Conservation (phyloP, 2,797 vertebrate genomes). For the Gadopsis marmoratus region DNA sequence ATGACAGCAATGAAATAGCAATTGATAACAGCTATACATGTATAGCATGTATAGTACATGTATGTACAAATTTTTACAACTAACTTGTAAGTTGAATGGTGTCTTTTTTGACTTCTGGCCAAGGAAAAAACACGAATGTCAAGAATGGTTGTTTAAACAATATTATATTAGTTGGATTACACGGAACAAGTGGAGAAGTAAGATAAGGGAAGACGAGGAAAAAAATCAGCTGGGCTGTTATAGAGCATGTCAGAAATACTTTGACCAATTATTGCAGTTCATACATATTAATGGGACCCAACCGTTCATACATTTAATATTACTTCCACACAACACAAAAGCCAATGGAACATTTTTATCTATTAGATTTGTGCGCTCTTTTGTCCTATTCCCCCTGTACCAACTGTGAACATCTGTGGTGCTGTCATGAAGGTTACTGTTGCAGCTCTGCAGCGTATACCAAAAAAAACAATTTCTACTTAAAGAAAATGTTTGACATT, state of each 20-base stretch:
- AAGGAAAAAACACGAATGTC: background rate
- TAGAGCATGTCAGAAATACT: background rate
- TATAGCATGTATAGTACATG: too few species aligned
- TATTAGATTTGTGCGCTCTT: too few species aligned
- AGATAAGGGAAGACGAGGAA: background rate
- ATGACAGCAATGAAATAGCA: background rate
- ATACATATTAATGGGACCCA: background rate
- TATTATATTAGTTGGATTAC: background rate
- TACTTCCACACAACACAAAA: too few species aligned
- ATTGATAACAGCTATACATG: background rate
- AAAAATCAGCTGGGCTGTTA: too few species aligned
- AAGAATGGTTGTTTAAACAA: background rate
- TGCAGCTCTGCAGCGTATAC: too few species aligned
- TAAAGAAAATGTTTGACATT: too few species aligned
- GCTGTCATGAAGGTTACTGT: too few species aligned
- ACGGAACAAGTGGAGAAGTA: background rate
- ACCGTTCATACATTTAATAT: too few species aligned
- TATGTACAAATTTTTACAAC: background rate
- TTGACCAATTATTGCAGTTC: background rate
- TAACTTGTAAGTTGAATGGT: background rate
- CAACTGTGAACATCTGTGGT: too few species aligned
- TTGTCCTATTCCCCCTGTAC: too few species aligned
- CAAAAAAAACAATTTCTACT: too few species aligned
- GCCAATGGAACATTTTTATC: too few species aligned
- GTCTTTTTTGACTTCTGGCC: background rate